A percentile compares a stretch with the other conserved stretches of the same genome.
These are phyloP conservation scores for Tringa solitaria DNA, from an alignment of 2,113 vertebrate species.

Conservation along the genomic window DNA sequence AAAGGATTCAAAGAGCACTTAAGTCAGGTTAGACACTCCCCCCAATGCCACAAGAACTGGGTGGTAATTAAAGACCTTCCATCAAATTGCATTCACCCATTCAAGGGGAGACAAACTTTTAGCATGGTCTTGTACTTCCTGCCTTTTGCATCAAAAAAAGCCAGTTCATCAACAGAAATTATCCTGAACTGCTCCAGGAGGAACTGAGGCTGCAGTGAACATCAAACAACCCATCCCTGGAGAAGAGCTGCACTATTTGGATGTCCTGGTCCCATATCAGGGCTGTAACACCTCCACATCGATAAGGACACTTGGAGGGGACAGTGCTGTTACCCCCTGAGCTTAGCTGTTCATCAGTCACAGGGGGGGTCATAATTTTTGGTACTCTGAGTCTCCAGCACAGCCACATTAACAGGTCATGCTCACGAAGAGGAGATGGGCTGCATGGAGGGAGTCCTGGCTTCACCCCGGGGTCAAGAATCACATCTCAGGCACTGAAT, in stretches of 20 bases:
- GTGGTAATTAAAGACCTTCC: neutral
- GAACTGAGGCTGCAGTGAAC: neutral
- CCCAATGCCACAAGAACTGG: neutral
- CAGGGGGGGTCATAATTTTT: neutral
- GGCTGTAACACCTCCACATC: fast-evolving
- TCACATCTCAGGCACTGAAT: neutral
- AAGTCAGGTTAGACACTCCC: neutral
- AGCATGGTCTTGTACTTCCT: neutral
- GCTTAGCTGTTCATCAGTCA: neutral
- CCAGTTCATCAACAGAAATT: neutral
- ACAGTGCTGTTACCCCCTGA: fast-evolving
- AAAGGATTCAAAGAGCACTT: neutral
- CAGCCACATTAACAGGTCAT: neutral
- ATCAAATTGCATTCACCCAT: neutral
- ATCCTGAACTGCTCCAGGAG: neutral
- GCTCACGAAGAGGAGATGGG: neutral
- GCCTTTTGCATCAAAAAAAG: neutral
- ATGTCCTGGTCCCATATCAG: fast-evolving
- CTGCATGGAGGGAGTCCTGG: neutral
- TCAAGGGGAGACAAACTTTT: neutral
- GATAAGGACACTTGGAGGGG: neutral
- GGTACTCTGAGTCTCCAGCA: neutral
- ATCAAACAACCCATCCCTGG: neutral
- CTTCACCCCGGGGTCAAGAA: neutral
- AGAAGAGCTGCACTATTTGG: neutral